phyloP scores from a whole-genome alignment of 2,888 invertebrate genomes.

The Epistrophe eligans region DNA sequence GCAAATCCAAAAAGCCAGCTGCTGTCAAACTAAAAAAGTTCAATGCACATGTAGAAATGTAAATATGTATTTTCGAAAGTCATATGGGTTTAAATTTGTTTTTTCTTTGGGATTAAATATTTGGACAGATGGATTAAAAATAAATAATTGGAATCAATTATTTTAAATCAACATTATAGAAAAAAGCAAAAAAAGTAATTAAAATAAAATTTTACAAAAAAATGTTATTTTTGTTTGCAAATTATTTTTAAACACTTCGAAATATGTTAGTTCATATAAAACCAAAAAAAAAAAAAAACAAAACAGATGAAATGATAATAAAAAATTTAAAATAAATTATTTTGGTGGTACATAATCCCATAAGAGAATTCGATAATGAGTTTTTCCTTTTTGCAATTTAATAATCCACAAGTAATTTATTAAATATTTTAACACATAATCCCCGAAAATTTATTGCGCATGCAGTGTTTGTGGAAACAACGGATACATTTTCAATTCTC shows the following conservation, averaged over 20 bases:
- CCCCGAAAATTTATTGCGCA: neutral
- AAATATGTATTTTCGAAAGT: slow-evolving; percentile 39
- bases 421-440: slow-evolving; percentile 7
- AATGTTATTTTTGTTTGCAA: neutral
- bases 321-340: neutral
- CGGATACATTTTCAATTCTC: neutral
- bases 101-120: slow-evolving; percentile 12
- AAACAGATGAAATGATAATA: no score
- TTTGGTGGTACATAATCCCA: neutral
- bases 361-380: slow-evolving; percentile 18
- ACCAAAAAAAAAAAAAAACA: neutral
- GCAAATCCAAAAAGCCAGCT: slow-evolving; percentile 18
- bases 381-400: neutral
- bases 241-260: neutral
- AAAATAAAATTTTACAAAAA: slow-evolving; percentile 1
- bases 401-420: neutral
- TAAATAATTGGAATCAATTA: neutral
- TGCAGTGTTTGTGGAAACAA: neutral
- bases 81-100: neutral
- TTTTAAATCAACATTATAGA: neutral
- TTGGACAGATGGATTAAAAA: slow-evolving; percentile 12
- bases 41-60: slow-evolving; percentile 36
- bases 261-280: neutral
- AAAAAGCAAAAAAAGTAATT: slow-evolving; percentile 19
- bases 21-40: slow-evolving; percentile 52